These are phyloP conservation scores for Semicossyphus pulcher DNA, from an alignment of 2,113 vertebrate genomes.

Conservation along the genomic window DNA sequence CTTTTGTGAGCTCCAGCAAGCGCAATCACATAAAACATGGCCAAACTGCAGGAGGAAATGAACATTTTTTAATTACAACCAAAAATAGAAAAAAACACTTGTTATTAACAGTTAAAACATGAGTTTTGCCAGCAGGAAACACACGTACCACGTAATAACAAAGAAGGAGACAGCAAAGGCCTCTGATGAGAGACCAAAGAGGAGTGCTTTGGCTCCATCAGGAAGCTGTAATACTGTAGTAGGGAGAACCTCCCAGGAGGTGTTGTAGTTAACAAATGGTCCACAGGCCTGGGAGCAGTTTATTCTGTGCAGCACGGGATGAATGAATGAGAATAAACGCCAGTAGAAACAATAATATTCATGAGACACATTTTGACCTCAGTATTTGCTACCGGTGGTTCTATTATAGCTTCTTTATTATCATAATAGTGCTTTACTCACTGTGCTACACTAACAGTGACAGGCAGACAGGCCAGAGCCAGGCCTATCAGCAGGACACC, in stretches of 20 bases:
- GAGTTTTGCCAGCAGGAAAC: background rate
- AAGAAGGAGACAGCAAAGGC: slow-evolving; percentile 93
- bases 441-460: slow-evolving; percentile 89
- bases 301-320: slow-evolving; percentile 81
- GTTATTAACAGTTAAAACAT: background rate
- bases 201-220: slow-evolving; percentile 61
- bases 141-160: slow-evolving; percentile 90
- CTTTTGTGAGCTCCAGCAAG: slow-evolving; percentile 92
- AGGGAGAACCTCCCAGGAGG: slow-evolving; percentile 89
- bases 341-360: background rate
- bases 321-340: background rate
- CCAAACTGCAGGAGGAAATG: slow-evolving; percentile 81
- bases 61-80: background rate
- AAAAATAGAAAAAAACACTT: background rate
- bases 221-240: slow-evolving; percentile 79
- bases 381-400: background rate
- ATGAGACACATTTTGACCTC: background rate
- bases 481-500: slow-evolving; percentile 92
- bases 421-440: slow-evolving; percentile 73
- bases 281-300: slow-evolving; percentile 91
- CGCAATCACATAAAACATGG: slow-evolving; percentile 95
- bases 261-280: slow-evolving; percentile 88
- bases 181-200: slow-evolving; percentile 87
- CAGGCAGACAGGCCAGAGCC: slow-evolving; percentile 87
- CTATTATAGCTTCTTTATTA: background rate